phyloP scores from a whole-genome alignment of 1,140 invertebrate species.

The Streblospio benedicti region DNA sequence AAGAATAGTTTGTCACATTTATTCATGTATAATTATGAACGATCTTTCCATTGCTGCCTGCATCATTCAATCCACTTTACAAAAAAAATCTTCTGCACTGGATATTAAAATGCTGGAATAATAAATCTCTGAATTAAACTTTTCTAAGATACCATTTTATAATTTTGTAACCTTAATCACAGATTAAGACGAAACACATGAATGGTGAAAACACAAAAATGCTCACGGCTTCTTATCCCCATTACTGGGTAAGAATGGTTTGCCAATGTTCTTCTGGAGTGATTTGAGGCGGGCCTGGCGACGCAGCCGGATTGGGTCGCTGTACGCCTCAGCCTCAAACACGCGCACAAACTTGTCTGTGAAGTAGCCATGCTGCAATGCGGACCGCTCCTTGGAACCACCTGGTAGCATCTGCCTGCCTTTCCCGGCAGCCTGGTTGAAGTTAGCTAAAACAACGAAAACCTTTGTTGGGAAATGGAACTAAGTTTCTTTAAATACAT shows the following conservation, averaged over 20 bases:
- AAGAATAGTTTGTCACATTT: too few relatives aligned
- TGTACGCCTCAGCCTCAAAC: conserved; percentile 42
- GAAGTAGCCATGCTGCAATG: conserved; percentile 43
- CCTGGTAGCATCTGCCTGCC: conserved; percentile 45
- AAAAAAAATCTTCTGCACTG: too few relatives aligned
- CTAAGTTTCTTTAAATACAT: not conserved
- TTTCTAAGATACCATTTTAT: too few relatives aligned
- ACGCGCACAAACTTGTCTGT: conserved; percentile 37
- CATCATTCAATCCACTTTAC: too few relatives aligned
- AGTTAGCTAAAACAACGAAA: conserved; percentile 29
- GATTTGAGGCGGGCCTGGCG: conserved; percentile 36
- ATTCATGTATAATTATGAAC: too few relatives aligned
- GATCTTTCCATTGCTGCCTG: too few relatives aligned
- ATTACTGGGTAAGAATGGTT: conserved; percentile 44
- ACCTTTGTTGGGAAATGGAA: too few relatives aligned
- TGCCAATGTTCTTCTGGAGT: conserved; percentile 41
- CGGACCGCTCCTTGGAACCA: conserved; percentile 35
- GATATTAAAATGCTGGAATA: too few relatives aligned
- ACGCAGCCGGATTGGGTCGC: conserved; percentile 42
- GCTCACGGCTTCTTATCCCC: conserved; percentile 41
- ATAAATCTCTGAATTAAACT: too few relatives aligned
- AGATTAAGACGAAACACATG: too few relatives aligned
- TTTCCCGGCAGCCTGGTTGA: conserved; percentile 42
- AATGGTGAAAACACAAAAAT: too few relatives aligned
- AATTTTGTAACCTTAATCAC: too few relatives aligned